Conservation (phyloP, 2,888 invertebrate species). For the Muscina levida region DNA sequence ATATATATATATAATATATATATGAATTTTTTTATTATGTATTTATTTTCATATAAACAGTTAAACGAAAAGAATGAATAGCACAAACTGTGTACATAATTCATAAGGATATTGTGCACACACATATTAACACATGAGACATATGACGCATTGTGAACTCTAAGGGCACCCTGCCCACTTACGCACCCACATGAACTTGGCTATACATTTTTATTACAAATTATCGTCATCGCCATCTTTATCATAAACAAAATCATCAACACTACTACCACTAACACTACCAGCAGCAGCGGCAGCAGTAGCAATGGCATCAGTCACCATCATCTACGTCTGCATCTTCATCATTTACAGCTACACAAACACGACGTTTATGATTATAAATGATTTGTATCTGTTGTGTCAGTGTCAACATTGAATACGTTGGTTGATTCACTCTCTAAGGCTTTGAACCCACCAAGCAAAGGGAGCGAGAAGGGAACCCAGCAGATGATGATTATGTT, state of each 20-base stretch:
- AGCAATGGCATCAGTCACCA: conserved; percentile 1
- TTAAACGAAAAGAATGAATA: not conserved
- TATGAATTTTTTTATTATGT: too few species aligned
- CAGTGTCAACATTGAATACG: conserved; percentile 7
- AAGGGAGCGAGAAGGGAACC: not conserved
- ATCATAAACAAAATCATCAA: not conserved
- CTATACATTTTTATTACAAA: not conserved
- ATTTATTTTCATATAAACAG: not conserved
- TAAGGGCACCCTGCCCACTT: not conserved
- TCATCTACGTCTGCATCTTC: not conserved
- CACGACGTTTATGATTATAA: conserved; percentile 3
- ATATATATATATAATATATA: too few species aligned
- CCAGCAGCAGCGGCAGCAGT: too few species aligned
- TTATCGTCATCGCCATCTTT: not conserved
- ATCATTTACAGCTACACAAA: not conserved
- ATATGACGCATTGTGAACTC: too few species aligned
- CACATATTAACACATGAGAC: too few species aligned
- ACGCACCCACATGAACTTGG: not conserved
- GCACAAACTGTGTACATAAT: not conserved
- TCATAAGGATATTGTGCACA: not conserved
- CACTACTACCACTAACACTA: too few species aligned
- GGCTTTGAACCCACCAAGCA: not conserved
- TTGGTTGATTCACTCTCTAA: not conserved
- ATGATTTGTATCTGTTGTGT: conserved; percentile 19
- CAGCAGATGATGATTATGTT: not conserved